Percentiles rank a stretch among this genome's conserved stretches.
phyloP scores from a whole-genome alignment of 2,888 invertebrate genomes.

The Sturmia bella region DNA sequence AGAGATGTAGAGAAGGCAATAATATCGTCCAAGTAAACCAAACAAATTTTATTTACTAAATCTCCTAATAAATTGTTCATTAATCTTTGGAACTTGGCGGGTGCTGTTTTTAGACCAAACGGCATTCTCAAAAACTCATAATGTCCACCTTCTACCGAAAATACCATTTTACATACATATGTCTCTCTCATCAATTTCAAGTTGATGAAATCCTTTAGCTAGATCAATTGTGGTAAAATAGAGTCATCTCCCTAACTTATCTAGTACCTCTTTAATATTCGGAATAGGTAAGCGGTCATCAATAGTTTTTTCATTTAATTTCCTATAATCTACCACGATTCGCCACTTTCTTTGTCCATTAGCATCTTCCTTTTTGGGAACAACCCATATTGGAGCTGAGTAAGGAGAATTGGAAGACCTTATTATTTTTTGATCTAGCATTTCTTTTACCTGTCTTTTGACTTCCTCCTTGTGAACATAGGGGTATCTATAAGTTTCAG shows the following conservation, averaged over 20 bases:
- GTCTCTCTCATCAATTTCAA: background rate
- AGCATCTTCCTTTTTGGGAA: background rate
- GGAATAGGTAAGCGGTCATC: conserved; percentile 68
- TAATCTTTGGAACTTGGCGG: conserved; percentile 72
- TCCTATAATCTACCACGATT: conserved; percentile 24
- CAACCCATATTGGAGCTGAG: conserved; percentile 2
- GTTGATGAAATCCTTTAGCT: conserved; percentile 11
- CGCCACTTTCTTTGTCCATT: conserved; percentile 18
- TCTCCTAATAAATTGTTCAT: conserved; percentile 62
- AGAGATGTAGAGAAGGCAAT: background rate
- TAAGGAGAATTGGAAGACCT: background rate
- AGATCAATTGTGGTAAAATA: background rate
- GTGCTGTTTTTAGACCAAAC: conserved; percentile 61
- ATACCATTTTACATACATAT: no score
- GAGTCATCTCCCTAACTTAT: background rate
- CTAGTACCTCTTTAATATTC: conserved; percentile 70
- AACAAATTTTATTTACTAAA: conserved; percentile 2
- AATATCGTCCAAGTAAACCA: conserved; percentile 32
- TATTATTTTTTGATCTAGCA: background rate
- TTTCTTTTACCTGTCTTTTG: background rate
- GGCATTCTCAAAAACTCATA: conserved; percentile 11
- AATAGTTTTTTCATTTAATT: conserved; percentile 6
- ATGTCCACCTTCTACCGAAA: background rate
- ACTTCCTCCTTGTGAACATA: conserved; percentile 1
- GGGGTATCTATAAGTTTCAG: conserved; percentile 3